These are phyloP conservation scores for Malurus leucopterus DNA, from an alignment of 2,797 vertebrate species.

Conservation along the genomic window DNA sequence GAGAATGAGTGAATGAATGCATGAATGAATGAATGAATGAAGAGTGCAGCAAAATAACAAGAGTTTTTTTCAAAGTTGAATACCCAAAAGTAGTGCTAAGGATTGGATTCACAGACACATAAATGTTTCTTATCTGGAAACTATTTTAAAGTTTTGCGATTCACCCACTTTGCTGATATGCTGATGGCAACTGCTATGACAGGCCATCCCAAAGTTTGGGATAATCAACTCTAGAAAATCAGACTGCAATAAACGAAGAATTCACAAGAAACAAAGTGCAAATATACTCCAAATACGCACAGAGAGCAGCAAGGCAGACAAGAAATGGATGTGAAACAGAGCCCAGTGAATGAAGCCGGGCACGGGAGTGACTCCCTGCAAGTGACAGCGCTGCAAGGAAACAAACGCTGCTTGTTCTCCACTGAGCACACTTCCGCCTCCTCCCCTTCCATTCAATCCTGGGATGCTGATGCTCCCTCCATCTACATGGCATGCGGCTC, in stretches of 20 bases:
- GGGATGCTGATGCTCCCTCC: background rate
- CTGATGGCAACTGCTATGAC: background rate
- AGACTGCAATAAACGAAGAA: background rate
- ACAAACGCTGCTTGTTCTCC: background rate
- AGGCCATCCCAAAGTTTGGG: background rate
- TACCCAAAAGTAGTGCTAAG: background rate
- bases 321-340: background rate
- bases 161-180: background rate
- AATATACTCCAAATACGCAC: background rate
- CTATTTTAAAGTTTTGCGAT: background rate
- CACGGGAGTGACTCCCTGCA: background rate
- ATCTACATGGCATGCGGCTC: background rate
- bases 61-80: background rate
- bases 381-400: background rate
- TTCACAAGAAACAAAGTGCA: background rate
- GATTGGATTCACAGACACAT: background rate
- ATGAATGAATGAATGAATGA: background rate
- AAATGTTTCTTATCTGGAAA: background rate
- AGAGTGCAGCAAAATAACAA: background rate
- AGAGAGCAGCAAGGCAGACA: background rate
- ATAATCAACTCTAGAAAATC: background rate
- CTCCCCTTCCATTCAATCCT: slow-evolving; percentile 16
- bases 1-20: background rate
- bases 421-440: background rate
- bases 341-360: background rate